A percentile compares a stretch with the other conserved stretches of the same genome.
phyloP scores from a whole-genome alignment of 1,140 invertebrate species.

The Littorina saxatilis region DNA sequence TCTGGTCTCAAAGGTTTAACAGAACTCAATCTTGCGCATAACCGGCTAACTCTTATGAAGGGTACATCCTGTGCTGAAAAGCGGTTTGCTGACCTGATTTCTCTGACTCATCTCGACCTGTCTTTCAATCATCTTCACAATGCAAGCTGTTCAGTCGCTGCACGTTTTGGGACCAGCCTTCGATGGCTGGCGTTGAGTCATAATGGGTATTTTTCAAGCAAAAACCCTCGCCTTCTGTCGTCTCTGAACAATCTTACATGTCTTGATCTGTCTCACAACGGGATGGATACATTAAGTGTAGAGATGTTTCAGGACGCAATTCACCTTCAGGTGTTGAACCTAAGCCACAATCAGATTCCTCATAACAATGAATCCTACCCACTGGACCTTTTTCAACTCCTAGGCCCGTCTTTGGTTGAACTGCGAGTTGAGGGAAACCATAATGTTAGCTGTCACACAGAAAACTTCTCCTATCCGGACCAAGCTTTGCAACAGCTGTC shows the following conservation, averaged over 20 bases:
- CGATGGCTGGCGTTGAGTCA: too few species aligned
- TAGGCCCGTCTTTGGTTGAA: neutral
- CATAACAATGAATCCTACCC: constrained; percentile 12
- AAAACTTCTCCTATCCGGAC: constrained; percentile 9
- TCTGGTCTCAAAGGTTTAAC: neutral
- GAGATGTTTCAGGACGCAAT: neutral
- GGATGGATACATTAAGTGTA: neutral
- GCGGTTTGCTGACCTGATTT: neutral
- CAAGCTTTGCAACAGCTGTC: neutral
- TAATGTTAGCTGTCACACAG: neutral
- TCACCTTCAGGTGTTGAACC: neutral
- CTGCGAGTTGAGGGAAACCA: constrained; percentile 17
- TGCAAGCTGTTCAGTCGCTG: neutral
- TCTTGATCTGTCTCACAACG: constrained; percentile 38
- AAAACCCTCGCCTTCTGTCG: neutral
- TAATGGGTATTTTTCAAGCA: too few species aligned
- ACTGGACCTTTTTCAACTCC: neutral
- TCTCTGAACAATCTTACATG: neutral
- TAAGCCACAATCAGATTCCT: neutral
- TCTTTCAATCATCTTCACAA: neutral
- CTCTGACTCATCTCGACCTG: neutral
- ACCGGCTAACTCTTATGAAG: neutral
- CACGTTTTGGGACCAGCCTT: too few species aligned
- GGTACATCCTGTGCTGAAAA: neutral
- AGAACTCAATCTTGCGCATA: neutral